These are phyloP conservation scores for Odocoileus virginianus DNA, from an alignment of 2,113 vertebrate genomes.

Conservation along the genomic window DNA sequence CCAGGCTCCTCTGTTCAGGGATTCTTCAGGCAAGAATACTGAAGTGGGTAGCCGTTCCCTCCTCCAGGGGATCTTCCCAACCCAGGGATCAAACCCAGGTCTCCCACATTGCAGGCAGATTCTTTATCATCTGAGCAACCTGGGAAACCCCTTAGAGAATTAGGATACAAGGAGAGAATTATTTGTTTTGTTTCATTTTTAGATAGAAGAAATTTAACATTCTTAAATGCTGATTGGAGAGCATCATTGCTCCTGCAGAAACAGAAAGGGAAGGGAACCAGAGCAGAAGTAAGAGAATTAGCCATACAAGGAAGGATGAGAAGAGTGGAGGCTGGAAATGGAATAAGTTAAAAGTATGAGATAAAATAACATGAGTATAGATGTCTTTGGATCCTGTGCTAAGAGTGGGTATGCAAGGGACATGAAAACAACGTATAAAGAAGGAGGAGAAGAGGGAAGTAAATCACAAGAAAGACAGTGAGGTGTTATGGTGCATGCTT, in stretches of 20 bases:
- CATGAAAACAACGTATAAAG: not conserved
- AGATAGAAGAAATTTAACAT: not conserved
- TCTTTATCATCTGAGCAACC: not conserved
- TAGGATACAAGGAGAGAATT: not conserved
- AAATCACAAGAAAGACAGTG: not conserved
- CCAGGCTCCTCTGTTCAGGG: not conserved
- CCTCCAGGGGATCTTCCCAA: not conserved
- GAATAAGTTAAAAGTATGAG: not conserved
- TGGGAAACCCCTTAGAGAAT: not conserved
- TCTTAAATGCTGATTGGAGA: not conserved
- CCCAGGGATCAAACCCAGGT: not conserved
- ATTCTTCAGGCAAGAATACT: not conserved
- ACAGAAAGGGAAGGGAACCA: not conserved
- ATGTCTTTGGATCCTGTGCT: not conserved
- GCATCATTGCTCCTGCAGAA: not conserved
- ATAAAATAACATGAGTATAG: not conserved
- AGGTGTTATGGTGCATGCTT: not conserved
- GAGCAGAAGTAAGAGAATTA: not conserved
- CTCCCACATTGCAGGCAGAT: not conserved
- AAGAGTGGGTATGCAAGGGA: not conserved
- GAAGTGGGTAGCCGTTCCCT: not conserved
- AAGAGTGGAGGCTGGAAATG: not conserved
- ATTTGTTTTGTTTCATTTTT: not conserved
- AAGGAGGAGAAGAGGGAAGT: not conserved
- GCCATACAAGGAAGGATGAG: not conserved